phyloP scores from a whole-genome alignment of 2,797 vertebrate genomes.

The Sibirionetta formosa region DNA sequence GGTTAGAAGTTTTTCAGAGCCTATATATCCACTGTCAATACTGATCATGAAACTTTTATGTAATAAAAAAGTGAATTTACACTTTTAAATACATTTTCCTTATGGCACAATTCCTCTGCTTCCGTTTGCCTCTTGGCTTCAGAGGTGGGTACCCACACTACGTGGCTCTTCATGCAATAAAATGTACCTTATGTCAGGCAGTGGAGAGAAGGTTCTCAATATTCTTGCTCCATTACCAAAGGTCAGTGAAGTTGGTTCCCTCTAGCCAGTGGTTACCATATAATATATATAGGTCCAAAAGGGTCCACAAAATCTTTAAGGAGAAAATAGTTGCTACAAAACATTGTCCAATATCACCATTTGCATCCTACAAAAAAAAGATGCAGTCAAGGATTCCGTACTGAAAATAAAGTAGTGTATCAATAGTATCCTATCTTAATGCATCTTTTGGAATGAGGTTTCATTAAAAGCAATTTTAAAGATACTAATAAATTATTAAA shows the following conservation, averaged over 20 bases:
- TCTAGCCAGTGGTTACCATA: neutral
- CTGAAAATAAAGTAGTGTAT: neutral
- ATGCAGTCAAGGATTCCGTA: neutral
- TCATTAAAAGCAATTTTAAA: neutral
- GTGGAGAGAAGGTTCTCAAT: neutral
- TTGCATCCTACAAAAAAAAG: neutral
- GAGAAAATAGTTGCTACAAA: neutral
- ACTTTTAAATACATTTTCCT: neutral
- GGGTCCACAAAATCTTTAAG: neutral
- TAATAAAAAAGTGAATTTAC: neutral
- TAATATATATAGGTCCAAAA: neutral
- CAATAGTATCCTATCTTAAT: neutral
- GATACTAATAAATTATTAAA: fast-evolving
- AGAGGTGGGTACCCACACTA: neutral
- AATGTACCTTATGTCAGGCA: fast-evolving
- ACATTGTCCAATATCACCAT: neutral
- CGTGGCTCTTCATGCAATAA: neutral
- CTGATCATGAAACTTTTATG: neutral
- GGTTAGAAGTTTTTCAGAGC: neutral
- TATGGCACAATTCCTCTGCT: neutral
- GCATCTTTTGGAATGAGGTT: neutral
- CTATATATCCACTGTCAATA: neutral
- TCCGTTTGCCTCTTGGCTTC: neutral
- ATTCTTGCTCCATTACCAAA: neutral
- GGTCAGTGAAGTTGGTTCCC: neutral